Evolutionary conservation across 2,888 invertebrate genomes (phyloP), one percentile per base, ranked within the genome.

Genomic region (Nipponacmea schrenckii): DNA sequence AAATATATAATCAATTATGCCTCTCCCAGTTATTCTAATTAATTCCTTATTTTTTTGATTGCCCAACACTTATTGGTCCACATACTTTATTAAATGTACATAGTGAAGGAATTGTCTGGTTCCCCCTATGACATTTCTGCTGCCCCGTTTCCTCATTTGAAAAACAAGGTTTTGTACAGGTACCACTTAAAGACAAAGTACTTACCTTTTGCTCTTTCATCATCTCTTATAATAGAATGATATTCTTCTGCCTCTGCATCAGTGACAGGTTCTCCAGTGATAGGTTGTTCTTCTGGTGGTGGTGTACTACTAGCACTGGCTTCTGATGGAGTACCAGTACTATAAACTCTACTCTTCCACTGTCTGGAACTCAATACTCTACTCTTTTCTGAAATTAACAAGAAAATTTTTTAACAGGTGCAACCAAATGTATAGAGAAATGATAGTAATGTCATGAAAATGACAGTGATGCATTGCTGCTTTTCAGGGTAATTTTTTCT

Each of bases 221-320:
- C 91, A 81, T 92, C 90, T 85, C 91, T 92, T 71, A 92, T 92
- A 74, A 92, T 92, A 71, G 90, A 90, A 83, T 92, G 92, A 77
- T 91, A 90, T 2, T 91, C 91, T 46, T 88, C 87, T 10, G 87
- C 86, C 24, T 73, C 72, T 48, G 75, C 77, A 44, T 75, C 74
- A 14, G 39, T 77, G 14, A 76, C 71, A 27, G 74, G 31, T 48
- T 68, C 72, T 48, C 68, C 74, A 31, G 56, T 27, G 8, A 39
- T 63, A 2, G 45, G 44, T n/a, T 65, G 62, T 15, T 74, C 44
- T 26, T 68, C 62, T 17, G 66, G 48, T 5, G 27, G 65, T 20
- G 26, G 8, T 8, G 44, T 15, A 56, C 66, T 74, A 20, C 67
- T 74, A n/a, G 63, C 62, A 62, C 72, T 39, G 68, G 24, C 50